These are phyloP conservation scores for Platycheirus rosarum DNA, from an alignment of 2,888 invertebrate genomes.

Conservation along the genomic window DNA sequence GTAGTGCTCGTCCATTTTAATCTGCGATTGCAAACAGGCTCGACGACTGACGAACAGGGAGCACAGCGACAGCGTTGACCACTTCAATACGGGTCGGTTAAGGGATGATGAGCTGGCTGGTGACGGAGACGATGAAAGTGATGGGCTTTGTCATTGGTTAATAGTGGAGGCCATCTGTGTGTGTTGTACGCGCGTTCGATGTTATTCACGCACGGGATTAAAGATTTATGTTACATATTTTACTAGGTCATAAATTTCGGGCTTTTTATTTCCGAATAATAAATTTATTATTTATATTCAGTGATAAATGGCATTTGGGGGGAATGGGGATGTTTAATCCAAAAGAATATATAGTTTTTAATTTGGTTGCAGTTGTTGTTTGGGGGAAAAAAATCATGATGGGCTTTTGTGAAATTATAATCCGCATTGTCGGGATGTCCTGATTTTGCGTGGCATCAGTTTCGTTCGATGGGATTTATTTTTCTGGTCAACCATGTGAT, in stretches of 20 bases:
- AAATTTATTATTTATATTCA: constrained; percentile 75
- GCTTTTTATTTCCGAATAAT: constrained; percentile 74
- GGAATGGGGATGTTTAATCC: neutral
- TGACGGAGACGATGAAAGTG: constrained; percentile 70
- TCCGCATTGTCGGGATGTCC: too few relatives aligned
- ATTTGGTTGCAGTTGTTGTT: neutral
- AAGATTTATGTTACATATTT: constrained; percentile 75
- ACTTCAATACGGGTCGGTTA: constrained; percentile 62
- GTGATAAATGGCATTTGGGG: constrained; percentile 59
- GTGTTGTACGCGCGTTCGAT: constrained; percentile 62
- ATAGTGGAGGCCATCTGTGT: constrained; percentile 66
- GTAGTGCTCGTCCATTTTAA: constrained; percentile 61
- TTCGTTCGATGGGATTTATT: too few relatives aligned
- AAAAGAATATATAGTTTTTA: too few relatives aligned
- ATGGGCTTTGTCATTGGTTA: constrained; percentile 72
- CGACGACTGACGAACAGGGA: neutral
- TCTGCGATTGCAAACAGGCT: constrained; percentile 59
- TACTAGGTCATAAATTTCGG: constrained; percentile 74
- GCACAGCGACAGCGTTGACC: constrained; percentile 22
- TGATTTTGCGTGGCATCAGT: too few relatives aligned
- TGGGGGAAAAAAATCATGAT: neutral
- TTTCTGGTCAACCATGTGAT: too few relatives aligned
- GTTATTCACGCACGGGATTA: constrained; percentile 74
- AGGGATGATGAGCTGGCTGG: constrained; percentile 70
- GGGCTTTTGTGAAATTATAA: neutral